A percentile compares a stretch with the other conserved stretches of the same genome.
Evolutionary conservation across 2,888 invertebrate species (phyloP).

Genomic region (Pasiphila rectangulata): DNA sequence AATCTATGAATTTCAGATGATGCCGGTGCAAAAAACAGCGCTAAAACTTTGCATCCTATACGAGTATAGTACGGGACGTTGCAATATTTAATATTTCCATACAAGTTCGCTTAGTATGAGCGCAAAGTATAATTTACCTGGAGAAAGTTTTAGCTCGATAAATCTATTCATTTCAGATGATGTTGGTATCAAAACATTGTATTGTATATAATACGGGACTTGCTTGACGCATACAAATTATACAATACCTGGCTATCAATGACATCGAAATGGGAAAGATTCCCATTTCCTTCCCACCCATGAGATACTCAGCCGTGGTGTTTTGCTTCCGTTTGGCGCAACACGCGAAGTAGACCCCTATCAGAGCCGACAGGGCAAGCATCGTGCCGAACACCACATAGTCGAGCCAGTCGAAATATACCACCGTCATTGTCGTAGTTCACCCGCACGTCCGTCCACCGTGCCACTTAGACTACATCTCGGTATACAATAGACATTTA

Average conservation of each 20-base stretch:
- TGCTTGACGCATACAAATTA: too few relatives aligned
- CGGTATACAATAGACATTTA: conserved; percentile 58
- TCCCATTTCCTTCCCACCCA: conserved; percentile 89
- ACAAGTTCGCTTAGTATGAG: too few relatives aligned
- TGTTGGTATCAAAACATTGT: too few relatives aligned
- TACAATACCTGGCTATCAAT: conserved; percentile 85
- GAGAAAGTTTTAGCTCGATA: too few relatives aligned
- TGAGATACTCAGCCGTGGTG: conserved; percentile 85
- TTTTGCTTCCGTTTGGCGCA: conserved; percentile 85
- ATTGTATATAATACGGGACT: too few relatives aligned
- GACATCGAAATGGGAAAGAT: conserved; percentile 90
- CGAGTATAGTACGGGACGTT: too few relatives aligned
- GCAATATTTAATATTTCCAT: too few relatives aligned
- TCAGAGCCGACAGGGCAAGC: conserved; percentile 83
- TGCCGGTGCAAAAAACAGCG: too few relatives aligned
- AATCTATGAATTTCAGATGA: too few relatives aligned
- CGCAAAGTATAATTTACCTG: too few relatives aligned
- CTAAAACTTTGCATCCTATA: too few relatives aligned
- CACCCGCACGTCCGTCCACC: conserved; percentile 53
- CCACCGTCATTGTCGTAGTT: conserved; percentile 50
- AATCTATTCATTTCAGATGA: too few relatives aligned
- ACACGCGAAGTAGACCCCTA: conserved; percentile 87
- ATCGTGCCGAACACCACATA: conserved; percentile 84
- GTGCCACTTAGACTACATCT: conserved; percentile 58
- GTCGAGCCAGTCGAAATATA: conserved; percentile 83